Base-by-base conservation (phyloP, 2,888 invertebrate species). In the Tiliacea aurago region DNA sequence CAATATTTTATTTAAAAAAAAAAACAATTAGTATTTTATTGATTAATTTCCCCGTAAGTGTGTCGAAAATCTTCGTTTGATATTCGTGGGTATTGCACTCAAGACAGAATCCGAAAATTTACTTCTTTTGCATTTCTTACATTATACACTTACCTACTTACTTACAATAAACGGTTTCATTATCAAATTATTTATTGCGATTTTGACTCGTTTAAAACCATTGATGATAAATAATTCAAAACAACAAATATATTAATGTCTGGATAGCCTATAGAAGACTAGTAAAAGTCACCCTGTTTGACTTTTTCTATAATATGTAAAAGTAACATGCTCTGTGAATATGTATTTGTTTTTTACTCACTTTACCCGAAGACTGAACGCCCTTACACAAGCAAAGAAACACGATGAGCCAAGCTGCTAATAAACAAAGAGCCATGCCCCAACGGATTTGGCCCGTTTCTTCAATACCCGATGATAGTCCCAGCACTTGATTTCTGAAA, bases 361-460 rank as follows among this genome's bases (percentile, higher is more conserved):
- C 97, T 96, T 98, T 98, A 86, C 98, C 98, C 33, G 98, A 98
- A 76, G 98, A 98, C 92, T 98, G 98, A 18, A 98, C 98, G 47
- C 98, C 98, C 94, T 98, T 98, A 93, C 98, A 98, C 58, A 98
- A 96, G 87, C 98, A 98, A 61, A 98, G 95, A 89, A 98, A 98
- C 37, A 98, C 98, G 82, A 98, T 98, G 70, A 97, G 90, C 98
- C 98, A 98, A 72, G 98, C 98, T 70, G 97, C 95, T 3, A 98
- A 95, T 18, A 98, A 96, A 90, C 98, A 98, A 6, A 97, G 93
- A 6, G 98, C 98, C 94, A 98, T 96, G 73, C 97, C 97, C 94
- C 97, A 97, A 78, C 97, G 97, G 76, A 98, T 96, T 78, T 96
- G 96, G 41, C 98, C 98, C 1, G 97, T 97, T 84, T 97, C 97